Evolutionary conservation across 1,140 invertebrate genomes (phyloP), one percentile per base, ranked within the genome.

Genomic region (Calliphora vicina): DNA sequence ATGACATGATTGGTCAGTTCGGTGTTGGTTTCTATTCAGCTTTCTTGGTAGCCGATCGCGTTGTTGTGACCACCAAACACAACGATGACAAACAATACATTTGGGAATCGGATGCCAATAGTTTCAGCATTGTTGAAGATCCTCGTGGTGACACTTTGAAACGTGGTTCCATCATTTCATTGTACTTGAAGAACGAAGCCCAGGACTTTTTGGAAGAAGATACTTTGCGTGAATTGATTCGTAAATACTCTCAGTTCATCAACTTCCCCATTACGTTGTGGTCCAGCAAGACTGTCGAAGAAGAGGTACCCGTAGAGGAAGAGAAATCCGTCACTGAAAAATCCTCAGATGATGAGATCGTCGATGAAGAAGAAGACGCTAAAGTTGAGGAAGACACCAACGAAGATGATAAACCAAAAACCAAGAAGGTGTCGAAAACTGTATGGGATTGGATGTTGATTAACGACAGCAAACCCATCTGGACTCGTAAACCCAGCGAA

Each of bases 171-270:
- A 94, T 94, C 85, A 94, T 96, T 86, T 92, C 92, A 86, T 90
- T 99, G 82, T 94, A 98, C 86, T 90, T 99, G 88, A 99, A 99
- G 91, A 97, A 99, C 86, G 99, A 99, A 92, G 98, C 98, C 12
- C 92, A 95, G 85, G 98, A 99, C 91, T 99, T 97, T 92, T 91
- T 99, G 83, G 97, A 99, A 91, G 93, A 96, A 81, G 95, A 97
- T 86, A 98, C 97, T 3, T 93, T 99, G 20, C 95, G 95, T 85
- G 94, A 95, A 84, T 92, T 99, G 6, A 95, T 99, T 29, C 97
- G 96, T 90, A 99, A 99, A 91, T 99, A 99, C 91, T 99, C 97
- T 1, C 99, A 99, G 92, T 99, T 99, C 91, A 99, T 99, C 87
- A 99, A 99, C 91, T 99, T 99, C 93, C 96, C 97, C 23, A 99